A percentile compares a stretch with the other conserved stretches of the same genome.
Evolutionary conservation across 2,888 invertebrate species (phyloP).

Genomic region (Lithophane leautieri): DNA sequence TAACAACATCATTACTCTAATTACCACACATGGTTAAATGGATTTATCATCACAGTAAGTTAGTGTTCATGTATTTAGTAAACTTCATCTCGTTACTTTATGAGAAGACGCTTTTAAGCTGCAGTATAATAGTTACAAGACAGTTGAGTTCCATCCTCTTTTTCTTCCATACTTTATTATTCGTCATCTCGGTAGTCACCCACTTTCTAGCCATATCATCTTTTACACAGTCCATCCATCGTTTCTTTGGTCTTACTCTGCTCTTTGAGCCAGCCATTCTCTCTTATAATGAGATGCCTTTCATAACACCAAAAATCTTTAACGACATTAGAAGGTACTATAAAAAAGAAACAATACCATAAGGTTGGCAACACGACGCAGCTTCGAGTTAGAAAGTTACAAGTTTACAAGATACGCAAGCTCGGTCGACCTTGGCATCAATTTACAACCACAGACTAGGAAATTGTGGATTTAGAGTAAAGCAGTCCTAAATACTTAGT

Average conservation of each 20-base stretch:
- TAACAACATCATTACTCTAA: neutral
- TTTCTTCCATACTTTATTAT: neutral
- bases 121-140: neutral
- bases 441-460: slow-evolving; percentile 59
- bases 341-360: slow-evolving; percentile 23
- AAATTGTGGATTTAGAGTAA: slow-evolving; percentile 44
- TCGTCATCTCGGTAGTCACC: neutral
- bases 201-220: neutral
- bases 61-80: neutral
- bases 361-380: slow-evolving; percentile 37
- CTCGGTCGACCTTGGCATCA: slow-evolving; percentile 64
- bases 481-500: neutral
- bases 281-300: neutral
- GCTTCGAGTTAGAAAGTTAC: slow-evolving; percentile 64
- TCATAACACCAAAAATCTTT: neutral
- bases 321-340: neutral
- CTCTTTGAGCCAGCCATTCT: neutral
- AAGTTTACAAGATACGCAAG: slow-evolving; percentile 54
- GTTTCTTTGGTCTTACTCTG: neutral
- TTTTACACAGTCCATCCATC: neutral
- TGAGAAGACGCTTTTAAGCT: neutral
- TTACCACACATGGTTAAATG: neutral
- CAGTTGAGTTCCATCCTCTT: neutral
- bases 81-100: neutral
- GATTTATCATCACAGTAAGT: slow-evolving; percentile 1